These are phyloP conservation scores for Mellilla xanthometata DNA, from an alignment of 2,888 invertebrate species.

Conservation along the genomic window DNA sequence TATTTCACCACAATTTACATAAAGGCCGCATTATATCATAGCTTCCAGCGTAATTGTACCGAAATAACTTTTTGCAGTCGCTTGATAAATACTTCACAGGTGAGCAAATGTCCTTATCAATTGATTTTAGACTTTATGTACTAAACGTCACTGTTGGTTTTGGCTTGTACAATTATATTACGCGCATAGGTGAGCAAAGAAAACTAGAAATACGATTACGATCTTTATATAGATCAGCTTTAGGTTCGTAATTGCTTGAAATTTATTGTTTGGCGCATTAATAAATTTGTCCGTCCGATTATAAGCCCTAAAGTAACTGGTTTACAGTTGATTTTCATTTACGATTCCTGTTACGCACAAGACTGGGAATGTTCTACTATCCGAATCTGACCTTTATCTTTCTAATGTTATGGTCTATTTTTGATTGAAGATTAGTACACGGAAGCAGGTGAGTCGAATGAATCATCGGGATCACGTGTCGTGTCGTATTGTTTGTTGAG, in stretches of 20 bases:
- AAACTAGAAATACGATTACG: too few relatives aligned
- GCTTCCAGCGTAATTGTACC: conserved; percentile 22
- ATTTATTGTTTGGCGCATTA: too few relatives aligned
- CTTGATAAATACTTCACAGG: conserved; percentile 25
- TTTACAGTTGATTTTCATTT: too few relatives aligned
- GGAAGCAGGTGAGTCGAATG: conserved; percentile 27
- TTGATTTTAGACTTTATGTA: conserved; percentile 7
- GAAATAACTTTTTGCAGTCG: conserved; percentile 24
- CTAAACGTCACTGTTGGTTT: neutral
- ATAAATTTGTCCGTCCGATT: too few relatives aligned
- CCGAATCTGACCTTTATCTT: too few relatives aligned
- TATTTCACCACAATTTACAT: conserved; percentile 10
- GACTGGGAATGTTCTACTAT: too few relatives aligned
- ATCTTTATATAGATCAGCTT: too few relatives aligned
- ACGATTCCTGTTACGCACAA: too few relatives aligned
- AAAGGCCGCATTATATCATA: conserved; percentile 26
- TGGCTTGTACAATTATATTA: neutral
- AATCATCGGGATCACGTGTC: conserved; percentile 16
- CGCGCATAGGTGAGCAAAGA: too few relatives aligned
- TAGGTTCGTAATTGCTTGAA: too few relatives aligned
- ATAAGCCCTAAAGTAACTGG: too few relatives aligned
- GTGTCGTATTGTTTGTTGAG: conserved; percentile 13
- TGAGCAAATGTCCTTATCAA: conserved; percentile 6
- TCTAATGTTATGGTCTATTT: conserved; percentile 5
- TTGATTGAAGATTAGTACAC: conserved; percentile 7